Evolutionary conservation across 2,797 vertebrate genomes (phyloP).

Genomic region (Myotis myotis): DNA sequence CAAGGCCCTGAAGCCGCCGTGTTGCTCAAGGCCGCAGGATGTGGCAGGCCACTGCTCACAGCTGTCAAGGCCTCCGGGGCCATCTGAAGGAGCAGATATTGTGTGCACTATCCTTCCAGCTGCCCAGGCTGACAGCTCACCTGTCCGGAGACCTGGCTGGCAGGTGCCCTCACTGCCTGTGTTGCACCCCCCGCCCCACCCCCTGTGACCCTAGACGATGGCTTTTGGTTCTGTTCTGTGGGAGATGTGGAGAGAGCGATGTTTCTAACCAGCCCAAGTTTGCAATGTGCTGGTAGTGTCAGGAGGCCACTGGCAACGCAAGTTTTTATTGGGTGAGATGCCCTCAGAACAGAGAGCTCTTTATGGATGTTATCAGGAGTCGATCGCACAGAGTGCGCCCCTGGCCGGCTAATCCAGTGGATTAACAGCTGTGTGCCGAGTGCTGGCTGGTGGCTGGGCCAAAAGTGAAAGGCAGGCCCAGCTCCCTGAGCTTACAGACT

Average conservation of each 20-base stretch:
- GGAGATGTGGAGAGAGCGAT: background rate
- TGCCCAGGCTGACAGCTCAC: conserved; percentile 1
- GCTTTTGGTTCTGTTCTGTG: background rate
- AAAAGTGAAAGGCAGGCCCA: background rate
- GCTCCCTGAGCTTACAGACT: background rate
- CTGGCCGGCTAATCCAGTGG: background rate
- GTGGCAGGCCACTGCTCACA: background rate
- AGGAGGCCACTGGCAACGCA: background rate
- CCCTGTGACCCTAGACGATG: background rate
- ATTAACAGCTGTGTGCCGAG: background rate
- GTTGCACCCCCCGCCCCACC: background rate
- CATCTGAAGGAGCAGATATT: conserved; percentile 33
- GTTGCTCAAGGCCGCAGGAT: background rate
- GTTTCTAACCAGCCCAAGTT: background rate
- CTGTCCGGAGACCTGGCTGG: background rate
- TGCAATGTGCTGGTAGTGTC: background rate
- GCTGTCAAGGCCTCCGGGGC: conserved; percentile 40
- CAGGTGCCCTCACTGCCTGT: background rate
- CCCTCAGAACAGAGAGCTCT: background rate
- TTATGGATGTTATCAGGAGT: fast-evolving
- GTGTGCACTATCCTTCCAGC: background rate
- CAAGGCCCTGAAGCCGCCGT: conserved; percentile 19
- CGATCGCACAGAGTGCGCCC: too few species aligned
- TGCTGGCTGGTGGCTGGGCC: background rate
- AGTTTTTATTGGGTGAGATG: background rate